Base-by-base conservation (phyloP, 2,113 vertebrate species). In the Lophotis ruficrista region DNA sequence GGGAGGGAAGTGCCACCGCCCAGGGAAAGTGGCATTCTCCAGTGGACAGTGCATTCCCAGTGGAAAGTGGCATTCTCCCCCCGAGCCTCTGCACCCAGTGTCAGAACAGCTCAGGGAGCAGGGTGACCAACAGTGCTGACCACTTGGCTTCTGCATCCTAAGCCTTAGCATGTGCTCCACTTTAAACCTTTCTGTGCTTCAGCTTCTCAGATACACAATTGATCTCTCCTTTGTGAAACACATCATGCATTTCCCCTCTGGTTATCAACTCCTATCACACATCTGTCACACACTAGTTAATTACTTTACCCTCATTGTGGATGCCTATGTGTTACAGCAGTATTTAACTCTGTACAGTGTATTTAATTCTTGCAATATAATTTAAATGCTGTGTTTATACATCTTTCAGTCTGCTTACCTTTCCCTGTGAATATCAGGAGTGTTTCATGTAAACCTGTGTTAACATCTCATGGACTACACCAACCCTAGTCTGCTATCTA, bases 1-100 rank as follows among this genome's bases (percentile, higher is more conserved):
- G 24, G 10, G 43, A 62, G 10, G 18, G 2, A 75, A 72, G 8
- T 37, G 37, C 5, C 35, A 22, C 1, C 1, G 11, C 4, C 4
- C 3, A 4, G 19, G 21, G 8, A 8, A 56, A 19, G 20, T n/a
- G 13, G 1, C 23, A 38, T 27, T 24, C 13, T 70, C 14, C 8
- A 43, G 41, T 43, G 41, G 41, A 43, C 14, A 43, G 41, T 43
- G 14, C 41, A 43, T 43, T 43, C 4, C 4, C 3, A 4, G 15
- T 43, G 21, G 8, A 8, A 56, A 19, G 17, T 37, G 13, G 1
- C 23, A 38, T 27, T 24, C 13, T 70, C 12, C 8, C 24, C 8
- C 6, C 1, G 2, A 6, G 11, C 23, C 17, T 72, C 60, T 60
- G 53, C 8, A 4, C 9, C 22, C 31, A 56, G 25, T 2, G 3